Base-by-base conservation (phyloP, 2,888 invertebrate species). In the Xestia c-nigrum region DNA sequence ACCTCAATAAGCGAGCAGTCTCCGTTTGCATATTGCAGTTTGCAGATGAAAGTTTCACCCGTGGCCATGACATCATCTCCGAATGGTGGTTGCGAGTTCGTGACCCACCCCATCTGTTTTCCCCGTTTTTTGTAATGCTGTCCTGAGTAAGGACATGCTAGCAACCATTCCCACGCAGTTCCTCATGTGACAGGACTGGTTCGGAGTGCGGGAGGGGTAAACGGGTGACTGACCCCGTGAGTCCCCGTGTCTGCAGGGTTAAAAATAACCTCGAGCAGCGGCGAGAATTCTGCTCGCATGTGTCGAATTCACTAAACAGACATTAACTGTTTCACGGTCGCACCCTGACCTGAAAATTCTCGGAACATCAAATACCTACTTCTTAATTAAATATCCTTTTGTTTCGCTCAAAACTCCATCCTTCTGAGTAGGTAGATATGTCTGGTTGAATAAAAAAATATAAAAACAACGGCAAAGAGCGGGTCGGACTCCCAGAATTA, bases 271-370 rank as follows among this genome's bases (percentile, higher is more conserved):
- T 93, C 91, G 91, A 94, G 93, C 93, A 93, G 92, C 92, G 92
- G 92, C 95, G 95, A 94, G 93, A 95, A 95, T 96, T 96, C 96
- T 95, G 96, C 93, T 96, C 94, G 93, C 96, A 96, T 96, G 94
- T 96, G 96, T 96, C 95, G 96, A 96, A 96, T 96, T 95, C 94
- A 96, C 95, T 95, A 95, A 96, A 95, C 95, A 95, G 94, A 92
- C 94, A 94, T 94, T 94, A 95, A 95, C 94, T 95, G 95, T 96
- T 96, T 96, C 96, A 96, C 92, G 96, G 96, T 95, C 96, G 94
- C 94, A 92, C 93, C 94, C 93, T 96, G 96, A 96, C 96, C 96
- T 95, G 94, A 92, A 92, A 94, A 83, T 95, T 94, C 93, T 92
- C 83, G 87, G 92, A 95, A 94, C 89, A 88, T 88, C 87, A 87